A percentile compares a stretch with the other conserved stretches of the same genome.
phyloP scores from a whole-genome alignment of 2,113 vertebrate species.

The Condylura cristata region DNA sequence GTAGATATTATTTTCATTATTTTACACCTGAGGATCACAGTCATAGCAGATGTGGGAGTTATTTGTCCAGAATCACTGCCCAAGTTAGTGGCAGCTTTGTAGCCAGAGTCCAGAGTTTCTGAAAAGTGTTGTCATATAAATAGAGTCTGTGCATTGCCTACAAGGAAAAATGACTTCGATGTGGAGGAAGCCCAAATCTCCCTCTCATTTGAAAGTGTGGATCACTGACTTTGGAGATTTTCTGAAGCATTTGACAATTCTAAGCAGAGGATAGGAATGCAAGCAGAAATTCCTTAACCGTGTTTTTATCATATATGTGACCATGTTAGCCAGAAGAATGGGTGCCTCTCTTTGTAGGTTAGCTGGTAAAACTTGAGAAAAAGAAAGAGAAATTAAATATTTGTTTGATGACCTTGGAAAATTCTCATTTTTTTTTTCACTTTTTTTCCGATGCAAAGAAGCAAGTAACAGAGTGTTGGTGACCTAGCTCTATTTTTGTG shows the following conservation, averaged over 20 bases:
- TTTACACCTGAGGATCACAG: constrained; percentile 19
- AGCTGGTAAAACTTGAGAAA: neutral
- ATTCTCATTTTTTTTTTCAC: neutral
- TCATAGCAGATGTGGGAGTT: neutral
- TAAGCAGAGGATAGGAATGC: neutral
- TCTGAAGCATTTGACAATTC: neutral
- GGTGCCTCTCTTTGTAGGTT: neutral
- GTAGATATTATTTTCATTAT: constrained; percentile 14
- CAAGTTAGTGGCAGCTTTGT: constrained; percentile 21
- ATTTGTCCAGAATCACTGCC: constrained; percentile 30
- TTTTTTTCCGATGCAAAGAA: neutral
- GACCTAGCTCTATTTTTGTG: neutral
- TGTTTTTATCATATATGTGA: neutral
- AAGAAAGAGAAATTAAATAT: neutral
- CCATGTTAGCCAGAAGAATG: neutral
- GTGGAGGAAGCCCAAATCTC: neutral
- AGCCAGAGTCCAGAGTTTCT: neutral
- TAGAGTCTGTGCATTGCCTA: neutral
- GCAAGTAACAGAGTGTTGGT: neutral
- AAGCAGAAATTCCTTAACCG: neutral
- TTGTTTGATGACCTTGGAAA: neutral
- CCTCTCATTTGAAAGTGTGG: neutral
- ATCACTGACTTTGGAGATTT: neutral
- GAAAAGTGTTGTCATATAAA: constrained; percentile 27
- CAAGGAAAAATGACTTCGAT: neutral